Evolutionary conservation across 1,140 invertebrate species (phyloP), one percentile per base, ranked within the genome.

Genomic region (Ctenoplectra terminalis): DNA sequence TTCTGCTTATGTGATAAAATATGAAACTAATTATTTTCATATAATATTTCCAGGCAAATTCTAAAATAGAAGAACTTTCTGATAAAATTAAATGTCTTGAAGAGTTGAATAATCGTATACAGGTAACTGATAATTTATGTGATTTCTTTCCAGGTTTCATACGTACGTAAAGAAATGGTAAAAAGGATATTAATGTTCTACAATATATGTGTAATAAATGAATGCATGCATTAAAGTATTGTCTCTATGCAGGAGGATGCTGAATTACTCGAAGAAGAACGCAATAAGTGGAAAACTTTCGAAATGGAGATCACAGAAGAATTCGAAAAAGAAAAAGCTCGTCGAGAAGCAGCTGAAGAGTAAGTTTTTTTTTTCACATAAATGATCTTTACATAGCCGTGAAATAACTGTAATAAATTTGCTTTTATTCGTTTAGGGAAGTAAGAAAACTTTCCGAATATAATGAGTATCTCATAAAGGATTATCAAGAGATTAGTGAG

Each of bases 401-500:
- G 23, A 13, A 9, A 1, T 37, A 52, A 58, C 5, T 37, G 23
- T 72, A 67, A 74, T 60, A 60, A 84, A 37, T 9, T 0, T 60
- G 58, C 60, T 72, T 69, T 84, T 73, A 58, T 86, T 73, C 78
- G 0, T 52, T n/a, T 60, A 93, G 92, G 3, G 78, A 93, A 84
- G 37, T 89, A 9, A 85, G 87, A 52, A 78, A 74, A 9, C 79
- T 92, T 23, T 69, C 81, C 0, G 83, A 91, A 58, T 43, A 75
- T 9, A 91, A 90, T 37, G 81, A 91, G 8, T 84, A 78, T 70
- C 88, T 87, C 81, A 93, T 81, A 83, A 92, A 88, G 5, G 94
- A 95, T 75, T 93, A 95, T 26, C 89, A 94, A 60, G 94, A 95
- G 80, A 91, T 96, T 46, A 93, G 94, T 26, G 89, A 94, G 58